Percentiles rank a stretch among this genome's conserved stretches.
Conservation (phyloP, 2,888 invertebrate species). For the Drosophila birchii region DNA sequence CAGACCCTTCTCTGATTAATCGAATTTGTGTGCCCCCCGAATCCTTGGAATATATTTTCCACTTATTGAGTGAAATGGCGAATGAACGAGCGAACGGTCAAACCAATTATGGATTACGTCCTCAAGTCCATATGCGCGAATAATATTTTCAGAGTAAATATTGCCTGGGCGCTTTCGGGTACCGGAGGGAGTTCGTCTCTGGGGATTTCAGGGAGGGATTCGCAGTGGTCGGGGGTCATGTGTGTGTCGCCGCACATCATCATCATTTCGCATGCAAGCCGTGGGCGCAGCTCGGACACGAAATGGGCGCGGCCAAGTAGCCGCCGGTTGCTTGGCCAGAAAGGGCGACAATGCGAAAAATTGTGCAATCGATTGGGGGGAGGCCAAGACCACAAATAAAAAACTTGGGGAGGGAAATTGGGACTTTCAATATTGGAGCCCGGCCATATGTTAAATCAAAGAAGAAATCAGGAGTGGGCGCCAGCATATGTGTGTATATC, state of each 20-base stretch:
- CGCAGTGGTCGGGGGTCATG: conserved; percentile 4
- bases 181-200: conserved; percentile 13
- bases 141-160: conserved; percentile 73
- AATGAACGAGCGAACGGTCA: conserved; percentile 45
- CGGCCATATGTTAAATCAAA: conserved; percentile 62
- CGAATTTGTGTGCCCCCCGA: conserved; percentile 18
- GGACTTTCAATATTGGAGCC: conserved; percentile 24
- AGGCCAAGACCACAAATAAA: conserved; percentile 21
- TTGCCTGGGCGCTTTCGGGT: conserved; percentile 42
- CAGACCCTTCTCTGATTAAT: conserved; percentile 5
- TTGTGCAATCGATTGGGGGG: conserved; percentile 77
- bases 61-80: conserved; percentile 49
- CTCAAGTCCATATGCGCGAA: conserved; percentile 74
- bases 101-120: conserved; percentile 76
- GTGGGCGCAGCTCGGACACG: conserved; percentile 70
- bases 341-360: conserved; percentile 82
- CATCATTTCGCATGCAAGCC: conserved; percentile 71
- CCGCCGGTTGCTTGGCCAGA: conserved; percentile 70
- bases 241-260: conserved; percentile 9
- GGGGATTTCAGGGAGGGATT: conserved; percentile 13
- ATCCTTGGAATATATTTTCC: conserved; percentile 42
- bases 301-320: conserved; percentile 68
- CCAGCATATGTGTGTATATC: conserved; percentile 36
- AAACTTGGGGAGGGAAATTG: conserved; percentile 2
- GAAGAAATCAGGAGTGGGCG: conserved; percentile 44